Evolutionary conservation across 2,113 vertebrate genomes (phyloP), one percentile per base, ranked within the genome.

Genomic region (Daphoenositta chrysoptera): DNA sequence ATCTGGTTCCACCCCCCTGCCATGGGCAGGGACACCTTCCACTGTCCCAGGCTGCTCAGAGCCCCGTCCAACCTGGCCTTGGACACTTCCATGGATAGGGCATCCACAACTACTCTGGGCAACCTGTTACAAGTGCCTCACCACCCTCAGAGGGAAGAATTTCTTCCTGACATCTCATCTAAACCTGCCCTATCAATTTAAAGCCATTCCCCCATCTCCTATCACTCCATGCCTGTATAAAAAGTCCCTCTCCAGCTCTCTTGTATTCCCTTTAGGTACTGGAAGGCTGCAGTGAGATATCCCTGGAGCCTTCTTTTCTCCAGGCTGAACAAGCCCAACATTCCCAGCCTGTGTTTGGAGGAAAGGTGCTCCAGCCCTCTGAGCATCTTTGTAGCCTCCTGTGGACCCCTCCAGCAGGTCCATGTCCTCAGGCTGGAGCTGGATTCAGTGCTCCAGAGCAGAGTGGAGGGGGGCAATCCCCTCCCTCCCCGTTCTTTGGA

Each of bases 401-500:
- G 23, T 30, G 70, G 24, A 30, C 24, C 15, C 15, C 12, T 47
- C 58, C 50, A 23, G 7, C 4, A 57, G 42, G 15, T 24, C 60
- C 13, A 9, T 31, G 44, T 42, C 26, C 31, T n/a, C 30, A 33
- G 28, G 22, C 50, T 56, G 13, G 35, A 18, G 24, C 35, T 57
- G 50, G 35, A 20, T 23, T 8, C 60, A 42, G 61, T 10, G 16
- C 30, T n/a, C 35, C 13, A 57, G 42, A 75, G 40, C 9, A 27
- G 57, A 30, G 45, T 8, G 8, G 26, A 70, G n/a, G 20, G 50
- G 60, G 5, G 8, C 6, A 76, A 9, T 66, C 15, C 42, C 12
- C 30, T 65, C 42, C n/a, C 42, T 26, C 0, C 0, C 1, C 30
- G 23, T 42, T n/a, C 51, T 19, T 42, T 30, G 37, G 13, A 26